Conservation (phyloP, 2,113 vertebrate species). For the Microtus richardsoni region DNA sequence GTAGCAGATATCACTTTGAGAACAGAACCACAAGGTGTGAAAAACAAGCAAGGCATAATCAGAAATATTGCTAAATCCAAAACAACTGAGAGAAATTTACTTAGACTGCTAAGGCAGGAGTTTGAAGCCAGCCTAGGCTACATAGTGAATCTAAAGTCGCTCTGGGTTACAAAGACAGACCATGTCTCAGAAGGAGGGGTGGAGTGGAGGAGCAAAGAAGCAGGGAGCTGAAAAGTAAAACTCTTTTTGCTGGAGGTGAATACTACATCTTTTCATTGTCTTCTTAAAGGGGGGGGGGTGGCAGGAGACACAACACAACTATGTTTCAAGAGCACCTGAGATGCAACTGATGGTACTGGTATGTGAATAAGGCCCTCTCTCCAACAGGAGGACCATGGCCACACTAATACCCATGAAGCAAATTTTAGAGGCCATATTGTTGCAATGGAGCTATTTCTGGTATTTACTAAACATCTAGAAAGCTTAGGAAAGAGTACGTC, state of each 20-base stretch:
- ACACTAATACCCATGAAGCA: conserved; percentile 39
- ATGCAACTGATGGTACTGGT: background rate
- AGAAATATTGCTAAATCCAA: background rate
- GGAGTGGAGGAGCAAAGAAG: background rate
- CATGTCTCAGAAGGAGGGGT: background rate
- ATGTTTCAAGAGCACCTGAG: background rate
- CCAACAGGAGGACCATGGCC: background rate
- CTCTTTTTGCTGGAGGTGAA: background rate
- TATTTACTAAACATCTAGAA: conserved; percentile 36
- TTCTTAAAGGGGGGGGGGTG: background rate
- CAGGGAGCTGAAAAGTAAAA: background rate
- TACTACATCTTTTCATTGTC: background rate
- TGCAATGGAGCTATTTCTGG: conserved; percentile 20
- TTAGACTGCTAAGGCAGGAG: background rate
- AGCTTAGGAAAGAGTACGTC: background rate
- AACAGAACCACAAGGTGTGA: background rate
- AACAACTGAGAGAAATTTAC: conserved; percentile 6
- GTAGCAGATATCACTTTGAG: background rate
- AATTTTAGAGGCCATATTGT: conserved; percentile 36
- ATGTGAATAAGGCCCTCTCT: conserved; percentile 16
- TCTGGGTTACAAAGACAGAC: background rate
- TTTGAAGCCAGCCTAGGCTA: background rate
- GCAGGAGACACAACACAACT: background rate
- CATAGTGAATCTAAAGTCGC: background rate
- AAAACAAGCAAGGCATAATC: conserved; percentile 5